Evolutionary conservation across 2,113 vertebrate species (phyloP), one percentile per base, ranked within the genome.

Genomic region (Vidua chalybeata): DNA sequence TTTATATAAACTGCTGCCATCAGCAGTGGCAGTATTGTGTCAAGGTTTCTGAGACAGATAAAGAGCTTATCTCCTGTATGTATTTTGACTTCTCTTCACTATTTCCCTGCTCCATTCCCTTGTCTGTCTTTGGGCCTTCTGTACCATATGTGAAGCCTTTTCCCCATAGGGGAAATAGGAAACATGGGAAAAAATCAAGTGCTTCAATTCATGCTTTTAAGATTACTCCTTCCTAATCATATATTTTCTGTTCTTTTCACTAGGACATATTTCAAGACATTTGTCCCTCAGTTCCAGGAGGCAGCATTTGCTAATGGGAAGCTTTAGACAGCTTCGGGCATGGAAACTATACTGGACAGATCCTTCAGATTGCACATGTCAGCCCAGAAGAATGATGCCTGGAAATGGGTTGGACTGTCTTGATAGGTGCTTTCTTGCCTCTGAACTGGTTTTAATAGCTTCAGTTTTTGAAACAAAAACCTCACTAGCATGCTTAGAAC

Each of bases 261-360:
- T 97, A 99, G 99, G 98, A 98, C 98, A 0, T 99, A 99, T 98
- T 99, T 99, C 98, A 99, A 98, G 98, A 99, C 98, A 69, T 99
- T 99, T 94, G 99, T 99, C 93, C 99, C 99, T 94, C 99, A 99
- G 98, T 99, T 99, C 98, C 99, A 99, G 96, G 99, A 99, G 97
- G 99, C 99, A 75, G 99, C 99, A 1, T 99, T 99, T 97, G 99
- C 99, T 97, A 99, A 99, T 35, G 99, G 99, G 96, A 99, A 99
- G 96, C 99, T 99, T 87, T 99, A 99, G 98, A 90, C 88, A 90
- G 88, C 96, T 96, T 81, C 16, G 3, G 48, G 62, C 79, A 37
- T 17, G 30, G 93, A 96, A 96, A 62, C 45, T 77, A n/a, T 81
- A 83, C 95, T 87, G 93, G 84, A 96, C 91, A 96, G 76, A 86